Conservation (phyloP, 2,888 invertebrate species). For the Theretra japonica region DNA sequence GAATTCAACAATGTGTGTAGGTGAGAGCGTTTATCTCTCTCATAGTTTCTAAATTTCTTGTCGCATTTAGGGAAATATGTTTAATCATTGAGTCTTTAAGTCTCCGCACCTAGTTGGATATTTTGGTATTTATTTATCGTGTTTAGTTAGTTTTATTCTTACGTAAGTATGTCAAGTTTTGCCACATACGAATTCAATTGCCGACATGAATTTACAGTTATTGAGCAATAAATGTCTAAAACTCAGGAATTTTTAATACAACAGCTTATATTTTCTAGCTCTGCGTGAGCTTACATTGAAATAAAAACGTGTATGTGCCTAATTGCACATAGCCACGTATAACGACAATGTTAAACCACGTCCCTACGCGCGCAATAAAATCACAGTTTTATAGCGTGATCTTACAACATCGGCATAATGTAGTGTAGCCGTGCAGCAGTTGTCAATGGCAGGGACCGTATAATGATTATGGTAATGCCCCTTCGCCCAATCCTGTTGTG, state of each 20-base stretch:
- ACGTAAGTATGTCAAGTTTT: not conserved
- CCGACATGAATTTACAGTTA: not conserved
- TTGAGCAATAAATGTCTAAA: not conserved
- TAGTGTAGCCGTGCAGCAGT: conserved; percentile 34
- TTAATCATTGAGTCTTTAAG: too few relatives aligned
- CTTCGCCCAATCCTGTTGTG: conserved; percentile 44
- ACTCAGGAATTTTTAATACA: not conserved
- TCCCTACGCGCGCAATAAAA: conserved; percentile 13
- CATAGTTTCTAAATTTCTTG: too few relatives aligned
- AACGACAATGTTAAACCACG: not conserved
- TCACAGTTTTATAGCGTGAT: conserved; percentile 17
- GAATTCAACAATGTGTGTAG: too few relatives aligned
- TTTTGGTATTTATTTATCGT: too few relatives aligned
- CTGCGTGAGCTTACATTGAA: not conserved
- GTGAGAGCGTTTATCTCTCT: too few relatives aligned
- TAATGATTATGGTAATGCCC: conserved; percentile 66
- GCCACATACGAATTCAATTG: not conserved
- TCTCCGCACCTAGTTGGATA: too few relatives aligned
- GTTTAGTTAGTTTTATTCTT: not conserved
- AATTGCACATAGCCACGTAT: not conserved
- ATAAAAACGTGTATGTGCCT: not conserved
- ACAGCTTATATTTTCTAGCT: not conserved
- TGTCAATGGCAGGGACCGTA: conserved; percentile 58
- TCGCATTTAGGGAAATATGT: too few relatives aligned
- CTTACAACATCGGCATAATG: conserved; percentile 16